phyloP scores from a whole-genome alignment of 2,797 vertebrate genomes.

The Myotis planiceps region DNA sequence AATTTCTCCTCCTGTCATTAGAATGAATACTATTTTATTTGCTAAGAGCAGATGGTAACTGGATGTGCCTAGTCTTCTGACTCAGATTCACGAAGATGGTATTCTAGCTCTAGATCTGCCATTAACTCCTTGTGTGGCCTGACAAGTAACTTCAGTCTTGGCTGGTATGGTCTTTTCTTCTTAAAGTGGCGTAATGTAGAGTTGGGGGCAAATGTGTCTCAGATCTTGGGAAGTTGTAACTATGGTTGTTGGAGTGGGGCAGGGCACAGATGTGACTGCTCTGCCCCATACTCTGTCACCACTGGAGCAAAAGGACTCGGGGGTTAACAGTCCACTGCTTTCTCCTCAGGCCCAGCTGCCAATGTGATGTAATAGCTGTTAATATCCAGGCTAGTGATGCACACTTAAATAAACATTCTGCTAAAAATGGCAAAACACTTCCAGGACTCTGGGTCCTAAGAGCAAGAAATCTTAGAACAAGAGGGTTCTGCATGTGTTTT shows the following conservation, averaged over 20 bases:
- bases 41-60: not conserved
- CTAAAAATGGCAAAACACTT: not conserved
- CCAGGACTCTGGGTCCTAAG: not conserved
- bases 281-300: not conserved
- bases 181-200: not conserved
- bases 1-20: not conserved
- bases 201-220: not conserved
- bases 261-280: not conserved
- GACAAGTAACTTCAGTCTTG: not conserved
- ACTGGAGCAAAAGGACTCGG: not conserved
- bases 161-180: not conserved
- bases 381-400: not conserved
- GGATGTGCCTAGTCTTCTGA: not conserved
- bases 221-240: not conserved
- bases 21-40: not conserved
- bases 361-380: not conserved
- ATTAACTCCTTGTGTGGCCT: not conserved
- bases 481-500: slow-evolving; percentile 11
- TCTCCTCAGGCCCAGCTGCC: not conserved
- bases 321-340: not conserved
- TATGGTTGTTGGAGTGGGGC: not conserved
- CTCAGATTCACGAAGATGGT: not conserved
- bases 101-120: not conserved
- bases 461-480: not conserved
- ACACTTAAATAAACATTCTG: not conserved